These are phyloP conservation scores for Pristionchus fissidentatus DNA, from an alignment of 2,888 invertebrate genomes.

Conservation along the genomic window DNA sequence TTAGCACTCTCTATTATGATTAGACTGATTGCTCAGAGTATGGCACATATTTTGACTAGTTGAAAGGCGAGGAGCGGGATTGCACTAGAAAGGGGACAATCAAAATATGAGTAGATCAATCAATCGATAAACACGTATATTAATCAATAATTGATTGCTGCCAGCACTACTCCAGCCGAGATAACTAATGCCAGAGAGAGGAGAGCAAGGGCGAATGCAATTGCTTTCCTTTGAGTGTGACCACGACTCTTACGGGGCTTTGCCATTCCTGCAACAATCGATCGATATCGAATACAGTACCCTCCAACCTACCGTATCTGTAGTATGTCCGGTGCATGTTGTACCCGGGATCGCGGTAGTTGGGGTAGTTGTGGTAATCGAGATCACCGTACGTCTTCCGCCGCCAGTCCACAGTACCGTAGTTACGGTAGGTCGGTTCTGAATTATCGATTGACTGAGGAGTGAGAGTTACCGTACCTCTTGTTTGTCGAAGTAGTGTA, in stretches of 20 bases:
- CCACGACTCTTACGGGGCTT: constrained; percentile 10
- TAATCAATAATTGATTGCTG: constrained; percentile 46
- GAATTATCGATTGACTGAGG: constrained; percentile 23
- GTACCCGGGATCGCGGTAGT: constrained; percentile 16
- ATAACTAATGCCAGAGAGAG: constrained; percentile 42
- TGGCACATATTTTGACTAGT: constrained; percentile 29
- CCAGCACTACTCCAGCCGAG: constrained; percentile 41
- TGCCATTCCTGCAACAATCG: background rate
- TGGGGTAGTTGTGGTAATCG: constrained; percentile 23
- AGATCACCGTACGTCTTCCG: constrained; percentile 38
- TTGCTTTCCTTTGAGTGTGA: constrained; percentile 43
- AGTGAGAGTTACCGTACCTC: background rate
- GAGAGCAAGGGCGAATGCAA: constrained; percentile 46
- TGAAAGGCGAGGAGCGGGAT: background rate
- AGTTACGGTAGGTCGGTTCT: constrained; percentile 24
- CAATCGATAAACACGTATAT: background rate
- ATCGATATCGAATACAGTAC: background rate
- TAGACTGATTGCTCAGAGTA: constrained; percentile 39
- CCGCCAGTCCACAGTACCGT: constrained; percentile 23
- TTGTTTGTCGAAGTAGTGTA: background rate
- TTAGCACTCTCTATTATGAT: constrained; percentile 27
- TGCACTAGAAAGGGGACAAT: background rate
- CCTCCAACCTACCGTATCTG: constrained; percentile 22
- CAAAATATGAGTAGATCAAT: background rate
- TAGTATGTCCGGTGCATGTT: constrained; percentile 6